Evolutionary conservation across 2,888 invertebrate genomes (phyloP), one percentile per base, ranked within the genome.

Genomic region (Pyralis farinalis): DNA sequence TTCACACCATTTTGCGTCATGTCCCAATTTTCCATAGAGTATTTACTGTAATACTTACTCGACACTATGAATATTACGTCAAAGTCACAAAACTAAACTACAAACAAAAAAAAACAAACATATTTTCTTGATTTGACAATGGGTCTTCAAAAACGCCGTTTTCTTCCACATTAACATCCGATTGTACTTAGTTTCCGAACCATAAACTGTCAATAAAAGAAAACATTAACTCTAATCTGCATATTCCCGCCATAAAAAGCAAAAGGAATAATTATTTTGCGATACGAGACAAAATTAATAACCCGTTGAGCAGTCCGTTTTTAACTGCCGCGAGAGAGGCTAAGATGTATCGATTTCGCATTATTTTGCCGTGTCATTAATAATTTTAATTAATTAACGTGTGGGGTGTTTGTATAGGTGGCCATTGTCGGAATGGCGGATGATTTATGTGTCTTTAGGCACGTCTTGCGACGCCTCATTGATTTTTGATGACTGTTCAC

Each of bases 191-290:
- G 76, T 85, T 86, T 86, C 86, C 79, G 68, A 81, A 81, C 78
- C 78, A 86, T 86, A 86, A 86, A 86, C 71, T 85, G 82, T 80
- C 85, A 75, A 82, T 84, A 83, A 84, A 83, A 83, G 73, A 75
- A 76, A 77, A 76, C 78, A 68, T 74, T 72, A 73, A 78, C n/a
- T n/a, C n/a, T n/a, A n/a, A 73, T 85, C 75, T 81, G 79, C 84
- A 85, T 85, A 81, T 82, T 81, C 65, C 54, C 58, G 76, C 72
- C 69, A 71, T 84, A 75, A 80, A 74, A 74, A 71, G 51, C 42
- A 63, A 62, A 63, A 63, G 44, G 52, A 57, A 61, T 55, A 58
- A 66, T 55, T 55, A 64, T 51, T 59, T 54, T 55, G 55, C 58
- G 52, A 53, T 48, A 51, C 44, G 43, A 45, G 51, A 54, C 53